phyloP scores from a whole-genome alignment of 2,888 invertebrate species.

The Platycheirus rosarum region DNA sequence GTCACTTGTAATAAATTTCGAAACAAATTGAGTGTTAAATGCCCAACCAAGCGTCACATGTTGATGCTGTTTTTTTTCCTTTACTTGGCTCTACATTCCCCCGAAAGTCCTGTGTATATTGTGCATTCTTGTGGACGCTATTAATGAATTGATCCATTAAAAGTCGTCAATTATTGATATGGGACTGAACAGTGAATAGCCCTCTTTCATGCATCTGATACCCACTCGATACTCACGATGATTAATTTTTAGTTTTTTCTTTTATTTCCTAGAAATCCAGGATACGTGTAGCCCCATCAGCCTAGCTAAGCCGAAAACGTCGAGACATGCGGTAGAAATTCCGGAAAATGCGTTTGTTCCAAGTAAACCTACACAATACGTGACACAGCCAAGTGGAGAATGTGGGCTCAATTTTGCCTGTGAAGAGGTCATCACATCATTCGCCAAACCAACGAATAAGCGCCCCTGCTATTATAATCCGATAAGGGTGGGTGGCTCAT shows the following conservation, averaged over 20 bases:
- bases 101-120: conserved; percentile 1
- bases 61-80: conserved; percentile 59
- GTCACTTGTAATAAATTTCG: conserved; percentile 78
- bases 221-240: conserved; percentile 59
- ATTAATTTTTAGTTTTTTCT: conserved; percentile 60
- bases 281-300: conserved; percentile 38
- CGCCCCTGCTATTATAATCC: conserved; percentile 76
- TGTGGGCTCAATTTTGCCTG: conserved; percentile 24
- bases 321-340: conserved; percentile 10
- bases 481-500: conserved; percentile 37
- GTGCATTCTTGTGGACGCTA: conserved; percentile 63
- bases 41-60: conserved; percentile 75
- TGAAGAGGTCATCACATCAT: conserved; percentile 40
- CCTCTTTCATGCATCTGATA: conserved; percentile 64
- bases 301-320: neutral
- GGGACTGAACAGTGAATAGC: conserved; percentile 17
- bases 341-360: conserved; percentile 33
- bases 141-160: conserved; percentile 74
- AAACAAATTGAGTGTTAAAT: conserved; percentile 79
- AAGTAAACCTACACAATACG: neutral
- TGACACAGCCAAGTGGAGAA: conserved; percentile 12
- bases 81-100: neutral
- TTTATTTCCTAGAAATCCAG: conserved; percentile 17
- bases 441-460: conserved; percentile 30
- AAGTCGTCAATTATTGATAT: conserved; percentile 67